These are phyloP conservation scores for Solenopsis fugax DNA, from an alignment of 1,140 invertebrate species.

Conservation along the genomic window DNA sequence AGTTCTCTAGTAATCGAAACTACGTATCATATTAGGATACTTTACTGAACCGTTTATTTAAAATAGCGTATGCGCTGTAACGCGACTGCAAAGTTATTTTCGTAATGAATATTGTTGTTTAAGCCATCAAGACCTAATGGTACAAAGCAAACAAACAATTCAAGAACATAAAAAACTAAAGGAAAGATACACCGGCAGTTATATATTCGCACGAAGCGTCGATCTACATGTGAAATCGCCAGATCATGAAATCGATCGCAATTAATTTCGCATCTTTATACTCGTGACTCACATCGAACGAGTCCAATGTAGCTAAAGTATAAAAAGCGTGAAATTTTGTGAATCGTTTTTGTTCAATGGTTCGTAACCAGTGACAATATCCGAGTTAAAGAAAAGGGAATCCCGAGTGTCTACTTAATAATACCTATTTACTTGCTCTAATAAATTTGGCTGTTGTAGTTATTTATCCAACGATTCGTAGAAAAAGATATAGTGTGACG, in stretches of 20 bases:
- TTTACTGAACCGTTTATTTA: background rate
- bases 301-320: background rate
- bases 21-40: background rate
- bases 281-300: background rate
- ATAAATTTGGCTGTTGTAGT: slow-evolving; percentile 68
- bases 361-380: slow-evolving; percentile 39
- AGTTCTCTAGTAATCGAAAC: background rate
- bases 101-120: slow-evolving; percentile 1
- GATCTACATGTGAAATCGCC: background rate
- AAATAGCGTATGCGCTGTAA: background rate
- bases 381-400: background rate
- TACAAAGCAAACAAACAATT: background rate
- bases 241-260: background rate
- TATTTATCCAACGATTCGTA: slow-evolving; percentile 68
- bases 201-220: background rate
- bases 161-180: background rate
- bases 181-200: background rate
- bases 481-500: slow-evolving; percentile 22
- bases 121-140: background rate
- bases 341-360: slow-evolving; percentile 22
- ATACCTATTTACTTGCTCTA: slow-evolving; percentile 69
- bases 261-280: background rate
- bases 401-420: slow-evolving; percentile 50
- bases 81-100: slow-evolving; percentile 1
- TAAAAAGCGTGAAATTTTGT: slow-evolving; percentile 16